Evolutionary conservation across 2,888 invertebrate species (phyloP), one percentile per base, ranked within the genome.

Genomic region (Caenorhabditis afra): DNA sequence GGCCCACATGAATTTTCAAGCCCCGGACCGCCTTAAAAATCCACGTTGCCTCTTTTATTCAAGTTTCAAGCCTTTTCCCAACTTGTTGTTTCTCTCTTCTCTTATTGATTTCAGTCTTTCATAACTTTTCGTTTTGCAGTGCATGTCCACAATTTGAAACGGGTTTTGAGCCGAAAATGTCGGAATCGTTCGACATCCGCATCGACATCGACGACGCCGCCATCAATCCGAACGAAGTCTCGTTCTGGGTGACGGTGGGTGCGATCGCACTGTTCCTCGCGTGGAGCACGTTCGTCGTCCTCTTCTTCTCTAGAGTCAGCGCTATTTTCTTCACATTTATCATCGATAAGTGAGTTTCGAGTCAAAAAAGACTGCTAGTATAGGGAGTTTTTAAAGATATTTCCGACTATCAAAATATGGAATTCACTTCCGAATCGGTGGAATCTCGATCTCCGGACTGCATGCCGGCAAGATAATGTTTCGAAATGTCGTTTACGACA

Each of bases 391-490:
- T 57, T 67, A n/a, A n/a, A 83, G 85, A 58, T 79, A 78, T 52
- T 49, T 85, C 11, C 82, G 83, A 20, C 45, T 81, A 47, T 79
- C 78, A 14, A 84, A 82, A 64, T 78, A 75, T 75, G 79, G 77
- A 18, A 83, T 82, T 14, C 61, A 81, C 55, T 74, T 86, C n/a
- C 65, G 74, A 20, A 82, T 89, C 44, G 96, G 97, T 70, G 97
- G 98, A 3, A 94, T 98, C 89, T 96, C 96, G 5, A 92, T 97
- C 66, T 96, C 96, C 91, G 75, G 75, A 22, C 95, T 96, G n/a
- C 92, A 98, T 81, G 95, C 97, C 66, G 99, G 99, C 3, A 98
- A 98, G 92, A 94, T 99, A 65, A 98, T 98, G 97, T 97, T 98
- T 91, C 93, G 96, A 73, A 96, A 98, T 55, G 78, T 83, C 86